These are phyloP conservation scores for Oreocharis arfaki DNA, from an alignment of 2,113 vertebrate species.

Conservation along the genomic window DNA sequence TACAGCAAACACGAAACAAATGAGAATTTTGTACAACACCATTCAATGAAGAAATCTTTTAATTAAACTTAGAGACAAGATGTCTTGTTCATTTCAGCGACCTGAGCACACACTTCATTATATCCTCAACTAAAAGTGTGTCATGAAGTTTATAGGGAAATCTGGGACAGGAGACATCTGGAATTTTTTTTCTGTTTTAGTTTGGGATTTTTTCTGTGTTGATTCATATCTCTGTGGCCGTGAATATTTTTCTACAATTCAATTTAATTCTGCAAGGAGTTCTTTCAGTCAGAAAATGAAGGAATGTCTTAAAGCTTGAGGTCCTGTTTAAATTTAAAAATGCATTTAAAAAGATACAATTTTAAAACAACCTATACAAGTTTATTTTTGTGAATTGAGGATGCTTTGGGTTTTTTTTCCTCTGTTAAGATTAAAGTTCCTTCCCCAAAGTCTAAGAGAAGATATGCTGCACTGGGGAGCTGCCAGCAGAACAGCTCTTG, in stretches of 20 bases:
- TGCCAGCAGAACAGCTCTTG: background rate
- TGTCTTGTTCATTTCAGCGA: background rate
- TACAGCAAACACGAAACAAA: background rate
- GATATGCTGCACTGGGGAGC: background rate
- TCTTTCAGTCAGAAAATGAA: background rate
- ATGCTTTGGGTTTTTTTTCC: background rate
- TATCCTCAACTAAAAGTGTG: background rate
- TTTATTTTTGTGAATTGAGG: background rate
- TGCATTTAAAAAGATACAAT: background rate
- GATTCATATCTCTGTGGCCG: background rate
- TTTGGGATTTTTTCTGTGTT: background rate
- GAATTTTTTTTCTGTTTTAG: background rate
- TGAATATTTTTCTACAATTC: background rate
- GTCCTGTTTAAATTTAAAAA: background rate
- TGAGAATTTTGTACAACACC: background rate
- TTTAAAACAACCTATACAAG: background rate
- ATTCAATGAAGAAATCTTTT: background rate
- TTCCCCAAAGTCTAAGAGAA: background rate
- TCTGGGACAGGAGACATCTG: background rate
- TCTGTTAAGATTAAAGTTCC: background rate
- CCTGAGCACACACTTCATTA: background rate
- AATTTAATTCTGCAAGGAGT: background rate
- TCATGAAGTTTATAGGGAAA: background rate
- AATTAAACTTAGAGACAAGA: conserved; percentile 6
- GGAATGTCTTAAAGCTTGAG: background rate